Evolutionary conservation across 2,113 vertebrate species (phyloP).

Genomic region (Hymenochirus boettgeri): DNA sequence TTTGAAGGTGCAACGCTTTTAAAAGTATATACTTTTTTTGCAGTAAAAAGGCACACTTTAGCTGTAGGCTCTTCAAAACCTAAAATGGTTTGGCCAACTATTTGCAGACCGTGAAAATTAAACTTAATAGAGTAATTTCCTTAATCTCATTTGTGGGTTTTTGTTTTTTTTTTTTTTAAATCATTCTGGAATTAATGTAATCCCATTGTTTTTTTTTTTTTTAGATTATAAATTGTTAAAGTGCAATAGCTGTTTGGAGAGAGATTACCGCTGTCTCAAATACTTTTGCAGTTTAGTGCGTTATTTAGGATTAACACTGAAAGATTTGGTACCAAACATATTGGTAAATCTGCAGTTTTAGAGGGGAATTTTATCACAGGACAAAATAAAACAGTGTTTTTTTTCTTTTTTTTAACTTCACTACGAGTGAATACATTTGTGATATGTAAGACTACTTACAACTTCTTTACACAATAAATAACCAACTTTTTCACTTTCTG

Average conservation of each 20-base stretch:
- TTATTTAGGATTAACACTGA: neutral
- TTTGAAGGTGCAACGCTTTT: slow-evolving; percentile 18
- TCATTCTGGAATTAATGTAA: slow-evolving; percentile 34
- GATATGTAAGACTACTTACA: slow-evolving; percentile 41
- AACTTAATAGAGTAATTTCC: too few relatives aligned
- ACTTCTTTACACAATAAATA: slow-evolving; percentile 32
- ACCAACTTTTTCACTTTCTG: slow-evolving; percentile 33
- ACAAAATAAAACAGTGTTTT: slow-evolving; percentile 10
- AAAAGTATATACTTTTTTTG: slow-evolving; percentile 4
- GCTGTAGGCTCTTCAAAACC: neutral
- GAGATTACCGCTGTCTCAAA: too few relatives aligned
- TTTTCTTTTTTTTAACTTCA: slow-evolving; percentile 31
- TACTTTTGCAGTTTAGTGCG: too few relatives aligned
- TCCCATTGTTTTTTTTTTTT: slow-evolving; percentile 11
- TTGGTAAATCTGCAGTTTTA: too few relatives aligned
- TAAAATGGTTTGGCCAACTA: neutral
- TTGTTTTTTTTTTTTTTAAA: too few relatives aligned
- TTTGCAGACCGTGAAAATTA: too few relatives aligned
- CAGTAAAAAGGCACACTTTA: slow-evolving; percentile 22
- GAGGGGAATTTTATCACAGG: too few relatives aligned
- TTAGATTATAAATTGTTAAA: neutral
- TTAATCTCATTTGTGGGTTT: too few relatives aligned
- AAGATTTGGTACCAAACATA: neutral
- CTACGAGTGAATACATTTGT: slow-evolving; percentile 41
- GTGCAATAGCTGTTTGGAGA: neutral